Evolutionary conservation across 2,113 vertebrate species (phyloP).

Genomic region (Lynx canadensis): DNA sequence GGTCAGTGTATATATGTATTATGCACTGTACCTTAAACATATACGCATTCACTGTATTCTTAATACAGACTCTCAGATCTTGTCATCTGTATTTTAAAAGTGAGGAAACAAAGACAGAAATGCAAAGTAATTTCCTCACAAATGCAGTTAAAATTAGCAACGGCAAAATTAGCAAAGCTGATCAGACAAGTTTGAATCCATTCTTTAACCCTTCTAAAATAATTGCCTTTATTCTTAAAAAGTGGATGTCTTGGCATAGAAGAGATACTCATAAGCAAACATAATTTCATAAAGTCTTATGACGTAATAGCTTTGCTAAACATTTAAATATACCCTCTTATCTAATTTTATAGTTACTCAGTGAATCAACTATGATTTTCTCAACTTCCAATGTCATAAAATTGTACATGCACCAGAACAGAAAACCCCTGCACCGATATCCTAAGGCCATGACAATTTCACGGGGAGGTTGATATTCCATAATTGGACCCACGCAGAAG

Average conservation of each 20-base stretch:
- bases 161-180: background rate
- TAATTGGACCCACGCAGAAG: background rate
- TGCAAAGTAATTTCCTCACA: background rate
- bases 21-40: background rate
- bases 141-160: background rate
- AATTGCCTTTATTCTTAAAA: background rate
- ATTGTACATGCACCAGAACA: background rate
- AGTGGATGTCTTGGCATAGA: background rate
- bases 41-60: background rate
- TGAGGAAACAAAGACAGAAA: background rate
- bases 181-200: background rate
- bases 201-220: background rate
- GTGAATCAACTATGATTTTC: background rate
- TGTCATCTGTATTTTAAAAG: background rate
- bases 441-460: background rate
- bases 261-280: background rate
- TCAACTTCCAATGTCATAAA: background rate
- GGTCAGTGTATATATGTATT: background rate
- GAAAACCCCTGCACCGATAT: background rate
- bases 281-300: background rate
- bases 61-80: background rate
- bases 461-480: fast-evolving
- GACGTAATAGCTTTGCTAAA: background rate
- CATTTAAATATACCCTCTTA: background rate
- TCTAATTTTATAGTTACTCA: background rate